Evolutionary conservation across 2,888 invertebrate species (phyloP), one percentile per base, ranked within the genome.

Genomic region (Ellobium chinense): DNA sequence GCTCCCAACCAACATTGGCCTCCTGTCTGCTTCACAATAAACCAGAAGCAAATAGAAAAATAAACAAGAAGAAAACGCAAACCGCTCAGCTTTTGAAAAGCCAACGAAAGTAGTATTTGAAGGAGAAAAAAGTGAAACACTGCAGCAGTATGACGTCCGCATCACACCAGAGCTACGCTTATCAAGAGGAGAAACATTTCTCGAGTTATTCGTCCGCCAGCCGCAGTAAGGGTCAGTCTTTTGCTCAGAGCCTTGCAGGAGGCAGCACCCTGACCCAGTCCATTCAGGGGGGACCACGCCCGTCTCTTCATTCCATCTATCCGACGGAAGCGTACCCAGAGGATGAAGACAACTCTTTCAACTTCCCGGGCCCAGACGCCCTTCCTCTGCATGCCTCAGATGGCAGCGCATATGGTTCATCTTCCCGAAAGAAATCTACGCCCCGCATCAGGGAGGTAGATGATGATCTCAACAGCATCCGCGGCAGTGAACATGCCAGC

Each of bases 151-250:
- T 58, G 58, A 60, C 36, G 34, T 60, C 72, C 24, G n/a, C 72
- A 36, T n/a, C 60, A 18, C 34, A 56, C 5, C 72, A 76, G 46
- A 65, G 62, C 54, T 75, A 62, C 56, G 75, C 75, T 34, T 34
- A 56, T 12, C 60, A 74, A 24, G 74, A 78, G 24, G 77, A 77
- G 37, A 77, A 66, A n/a, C 77, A 77, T 66, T 77, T 36, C 54
- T 77, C 77, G 27, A 77, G 34, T 24, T 68, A 68, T 24, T 7
- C 5, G 3, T 7, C 58, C 7, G 34, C 65, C 2, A 31, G 60
- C 2, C 60, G 27, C 18, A 54, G 68, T 12, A n/a, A 31, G 29
- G 34, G 54, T 1, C 39, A 54, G 9, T n/a, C n/a, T n/a, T n/a
- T n/a, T n/a, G 29, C 54, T 34, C 37, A 34, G 2, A 18, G 56